A percentile compares a stretch with the other conserved stretches of the same genome.
Evolutionary conservation across 2,888 invertebrate genomes (phyloP).

Genomic region (Noctua janthina): DNA sequence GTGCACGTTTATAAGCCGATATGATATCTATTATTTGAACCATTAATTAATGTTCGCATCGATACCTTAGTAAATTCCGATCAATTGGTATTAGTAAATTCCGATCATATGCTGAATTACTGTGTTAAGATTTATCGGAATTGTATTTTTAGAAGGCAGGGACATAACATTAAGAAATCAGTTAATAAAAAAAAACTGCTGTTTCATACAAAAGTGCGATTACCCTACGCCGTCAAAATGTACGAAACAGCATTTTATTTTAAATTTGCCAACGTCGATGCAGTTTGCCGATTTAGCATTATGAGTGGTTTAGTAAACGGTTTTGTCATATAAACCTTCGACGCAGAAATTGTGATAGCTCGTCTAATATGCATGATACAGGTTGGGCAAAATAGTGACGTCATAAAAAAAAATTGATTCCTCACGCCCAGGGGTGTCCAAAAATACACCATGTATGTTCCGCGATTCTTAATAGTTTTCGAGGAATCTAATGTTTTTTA

Average conservation of each 20-base stretch:
- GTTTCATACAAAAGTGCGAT: not conserved
- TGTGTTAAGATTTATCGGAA: not conserved
- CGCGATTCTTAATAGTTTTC: no score
- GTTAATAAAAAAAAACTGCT: not conserved
- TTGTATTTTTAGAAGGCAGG: not conserved
- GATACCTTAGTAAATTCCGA: no score
- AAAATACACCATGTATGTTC: no score
- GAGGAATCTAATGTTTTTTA: no score
- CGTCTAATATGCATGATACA: no score
- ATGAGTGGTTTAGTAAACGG: not conserved
- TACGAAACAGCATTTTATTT: not conserved
- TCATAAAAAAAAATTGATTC: no score
- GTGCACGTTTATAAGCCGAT: not conserved
- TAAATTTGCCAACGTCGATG: no score
- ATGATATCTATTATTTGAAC: slow-evolving; percentile 1
- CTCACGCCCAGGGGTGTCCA: no score
- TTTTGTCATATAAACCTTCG: no score
- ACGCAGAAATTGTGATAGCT: no score
- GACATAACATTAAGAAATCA: not conserved
- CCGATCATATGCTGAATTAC: not conserved
- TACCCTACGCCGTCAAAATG: not conserved
- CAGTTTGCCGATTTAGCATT: not conserved
- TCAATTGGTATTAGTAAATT: not conserved
- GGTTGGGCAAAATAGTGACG: no score
- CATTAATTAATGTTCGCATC: not conserved